Evolutionary conservation across 2,888 invertebrate species (phyloP), one percentile per base, ranked within the genome.

Genomic region (Meiosimyza decipiens): DNA sequence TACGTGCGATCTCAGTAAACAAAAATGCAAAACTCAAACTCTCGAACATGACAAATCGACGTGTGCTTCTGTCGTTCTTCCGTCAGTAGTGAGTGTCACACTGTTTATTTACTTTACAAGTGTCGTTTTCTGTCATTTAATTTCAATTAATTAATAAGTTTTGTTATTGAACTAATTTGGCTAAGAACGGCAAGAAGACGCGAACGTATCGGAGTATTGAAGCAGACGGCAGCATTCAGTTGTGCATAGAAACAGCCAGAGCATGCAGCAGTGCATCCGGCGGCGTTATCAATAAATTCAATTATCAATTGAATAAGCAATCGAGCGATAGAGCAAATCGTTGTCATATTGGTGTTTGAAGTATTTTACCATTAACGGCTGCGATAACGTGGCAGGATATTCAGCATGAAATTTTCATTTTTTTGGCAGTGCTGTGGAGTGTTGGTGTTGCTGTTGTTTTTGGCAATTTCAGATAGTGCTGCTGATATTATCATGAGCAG

Each of bases 21-120:
- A 68, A 52, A 54, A 59, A 59, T 51, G 62, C 68, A 9, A 16
- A 71, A 63, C 64, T 52, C 62, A 49, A 55, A 57, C 65, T 60
- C 49, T 74, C 67, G 65, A 59, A 71, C 74, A 71, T 74, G 74
- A 71, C 73, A 59, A 59, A 62, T 33, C 18, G 59, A 33, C 51
- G 7, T 40, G 40, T 40, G 40, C 40, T 40, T 6, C 40, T 40
- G 6, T 6, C 40, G 9, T 6, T 40, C 40, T 40, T 40, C 40
- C 40, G 40, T 40, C 40, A 40, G 40, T 40, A 40, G 40, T 40
- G 40, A 40, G 9, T 40, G 40, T 40, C 40, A 9, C 9, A 16
- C 6, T 54, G 54, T 54, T 54, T 54, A 12, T 13, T 12, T 9
- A 16, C 54, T 16, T 54, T 54, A n/a, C 6, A 54, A 54, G 18